These are phyloP conservation scores for Halcyon malimbica DNA, from an alignment of 2,113 vertebrate species.

Conservation along the genomic window DNA sequence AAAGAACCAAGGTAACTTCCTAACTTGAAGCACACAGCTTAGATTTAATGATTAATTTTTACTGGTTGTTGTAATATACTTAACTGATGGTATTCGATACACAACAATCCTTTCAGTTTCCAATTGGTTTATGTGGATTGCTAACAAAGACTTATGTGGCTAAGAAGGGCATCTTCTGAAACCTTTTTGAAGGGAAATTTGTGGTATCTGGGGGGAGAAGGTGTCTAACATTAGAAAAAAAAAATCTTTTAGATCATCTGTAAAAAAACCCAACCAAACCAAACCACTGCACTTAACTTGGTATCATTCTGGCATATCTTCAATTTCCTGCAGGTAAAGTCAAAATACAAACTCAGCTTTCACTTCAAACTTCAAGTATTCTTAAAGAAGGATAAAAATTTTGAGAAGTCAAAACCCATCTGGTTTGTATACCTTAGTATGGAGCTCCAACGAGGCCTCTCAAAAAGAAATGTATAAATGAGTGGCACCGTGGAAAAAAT, in stretches of 20 bases:
- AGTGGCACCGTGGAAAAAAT: not conserved
- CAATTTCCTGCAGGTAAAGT: not conserved
- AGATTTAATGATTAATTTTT: not conserved
- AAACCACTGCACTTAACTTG: not conserved
- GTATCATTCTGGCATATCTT: not conserved
- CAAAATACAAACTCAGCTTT: not conserved
- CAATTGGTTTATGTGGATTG: not conserved
- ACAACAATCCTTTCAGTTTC: not conserved
- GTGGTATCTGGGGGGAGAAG: not conserved
- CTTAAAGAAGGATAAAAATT: not conserved
- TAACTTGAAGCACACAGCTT: not conserved
- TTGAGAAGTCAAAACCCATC: not conserved
- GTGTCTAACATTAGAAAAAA: not conserved
- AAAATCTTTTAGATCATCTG: not conserved
- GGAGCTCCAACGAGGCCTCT: not conserved
- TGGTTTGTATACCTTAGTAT: not conserved
- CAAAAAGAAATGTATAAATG: not conserved
- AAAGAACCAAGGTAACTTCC: not conserved
- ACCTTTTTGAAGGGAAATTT: not conserved
- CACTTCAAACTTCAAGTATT: not conserved
- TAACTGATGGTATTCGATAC: not conserved
- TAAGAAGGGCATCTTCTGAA: not conserved
- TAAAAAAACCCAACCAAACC: not conserved
- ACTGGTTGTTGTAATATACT: not conserved
- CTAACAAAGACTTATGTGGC: not conserved